Conservation (phyloP, 2,113 vertebrate species). For the Prunella himalayana region DNA sequence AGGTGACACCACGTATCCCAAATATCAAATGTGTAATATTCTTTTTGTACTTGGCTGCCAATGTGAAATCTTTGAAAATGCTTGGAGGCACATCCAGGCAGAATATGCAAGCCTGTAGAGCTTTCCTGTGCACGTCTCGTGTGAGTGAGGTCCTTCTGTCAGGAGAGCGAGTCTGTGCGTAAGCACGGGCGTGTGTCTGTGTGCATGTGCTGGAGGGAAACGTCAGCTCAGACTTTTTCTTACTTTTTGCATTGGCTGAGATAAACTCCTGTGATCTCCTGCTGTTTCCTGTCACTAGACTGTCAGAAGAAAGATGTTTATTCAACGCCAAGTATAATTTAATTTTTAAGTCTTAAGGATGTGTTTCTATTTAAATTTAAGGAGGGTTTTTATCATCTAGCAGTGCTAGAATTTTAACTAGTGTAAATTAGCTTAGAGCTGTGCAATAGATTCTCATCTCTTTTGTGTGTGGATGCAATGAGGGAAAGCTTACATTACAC, state of each 20-base stretch:
- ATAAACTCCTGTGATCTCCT: not conserved
- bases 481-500: not conserved
- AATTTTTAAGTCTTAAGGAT: not conserved
- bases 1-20: not conserved
- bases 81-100: not conserved
- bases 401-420: not conserved
- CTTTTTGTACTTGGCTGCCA: not conserved
- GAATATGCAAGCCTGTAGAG: not conserved
- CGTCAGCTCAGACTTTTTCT: not conserved
- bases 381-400: not conserved
- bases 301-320: not conserved
- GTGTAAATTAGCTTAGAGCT: not conserved
- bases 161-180: not conserved
- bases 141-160: not conserved
- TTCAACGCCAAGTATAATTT: not conserved
- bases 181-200: not conserved
- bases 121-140: not conserved
- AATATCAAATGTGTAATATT: not conserved
- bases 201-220: not conserved
- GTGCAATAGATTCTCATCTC: not conserved
- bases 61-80: not conserved
- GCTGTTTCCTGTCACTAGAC: not conserved
- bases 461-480: not conserved
- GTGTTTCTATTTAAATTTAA: not conserved
- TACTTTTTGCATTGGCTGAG: not conserved